Evolutionary conservation across 2,113 vertebrate species (phyloP).

Genomic region (Chaenocephalus aceratus): DNA sequence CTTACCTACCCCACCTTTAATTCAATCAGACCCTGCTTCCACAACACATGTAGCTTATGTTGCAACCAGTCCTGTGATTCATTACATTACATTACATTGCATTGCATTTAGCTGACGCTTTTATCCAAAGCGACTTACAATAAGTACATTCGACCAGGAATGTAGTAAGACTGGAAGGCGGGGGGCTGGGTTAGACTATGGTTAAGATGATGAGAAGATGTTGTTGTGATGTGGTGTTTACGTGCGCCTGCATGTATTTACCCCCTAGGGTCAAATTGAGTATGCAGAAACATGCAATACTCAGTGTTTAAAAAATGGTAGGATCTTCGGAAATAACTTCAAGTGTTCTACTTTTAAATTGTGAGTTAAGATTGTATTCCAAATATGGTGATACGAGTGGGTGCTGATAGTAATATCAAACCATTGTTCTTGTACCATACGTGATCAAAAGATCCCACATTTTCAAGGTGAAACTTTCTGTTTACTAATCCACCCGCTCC

Average conservation of each 20-base stretch:
- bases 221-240: constrained; percentile 41
- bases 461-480: constrained; percentile 51
- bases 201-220: constrained; percentile 24
- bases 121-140: too few relatives aligned
- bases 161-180: constrained; percentile 22
- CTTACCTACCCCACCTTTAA: not conserved
- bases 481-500: constrained; percentile 37
- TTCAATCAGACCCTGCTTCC: not conserved
- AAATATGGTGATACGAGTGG: constrained; percentile 7
- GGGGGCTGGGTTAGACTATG: constrained; percentile 33
- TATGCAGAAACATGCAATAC: constrained; percentile 10
- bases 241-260: constrained; percentile 39
- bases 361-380: not conserved
- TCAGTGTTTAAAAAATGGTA: not conserved
- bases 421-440: not conserved
- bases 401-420: not conserved
- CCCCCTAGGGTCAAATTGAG: constrained; percentile 34
- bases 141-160: too few relatives aligned
- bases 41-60: constrained; percentile 2
- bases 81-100: too few relatives aligned
- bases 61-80: constrained; percentile 35
- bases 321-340: not conserved
- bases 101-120: too few relatives aligned
- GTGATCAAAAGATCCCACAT: not conserved
- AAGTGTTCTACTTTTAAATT: not conserved